A percentile compares a stretch with the other conserved stretches of the same genome.
phyloP scores from a whole-genome alignment of 2,113 vertebrate genomes.

The Oncorhynchus gorbuscha region DNA sequence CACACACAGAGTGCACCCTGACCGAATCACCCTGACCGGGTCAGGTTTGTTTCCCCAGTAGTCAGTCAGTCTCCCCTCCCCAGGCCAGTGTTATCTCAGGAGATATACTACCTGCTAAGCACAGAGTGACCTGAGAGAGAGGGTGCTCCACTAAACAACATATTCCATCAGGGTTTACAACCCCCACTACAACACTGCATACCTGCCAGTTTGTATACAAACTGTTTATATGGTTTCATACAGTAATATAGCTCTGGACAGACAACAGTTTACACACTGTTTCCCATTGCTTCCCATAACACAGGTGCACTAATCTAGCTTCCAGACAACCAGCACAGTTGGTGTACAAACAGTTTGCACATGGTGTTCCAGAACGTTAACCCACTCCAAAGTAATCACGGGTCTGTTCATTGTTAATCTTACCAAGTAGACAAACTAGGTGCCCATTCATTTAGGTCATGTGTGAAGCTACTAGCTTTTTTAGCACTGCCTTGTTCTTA shows the following conservation, averaged over 20 bases:
- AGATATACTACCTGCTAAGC: neutral
- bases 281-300: too few relatives aligned
- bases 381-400: too few relatives aligned
- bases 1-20: neutral
- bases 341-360: too few relatives aligned
- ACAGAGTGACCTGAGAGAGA: too few relatives aligned
- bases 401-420: too few relatives aligned
- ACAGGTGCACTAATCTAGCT: too few relatives aligned
- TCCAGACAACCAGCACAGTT: too few relatives aligned
- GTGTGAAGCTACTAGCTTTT: neutral
- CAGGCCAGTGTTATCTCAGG: neutral
- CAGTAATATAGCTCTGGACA: neutral
- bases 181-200: too few relatives aligned
- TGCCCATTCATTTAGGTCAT: neutral
- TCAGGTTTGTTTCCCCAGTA: neutral
- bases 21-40: neutral
- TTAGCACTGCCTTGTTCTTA: conserved; percentile 11
- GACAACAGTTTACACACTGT: neutral
- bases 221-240: too few relatives aligned
- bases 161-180: neutral
- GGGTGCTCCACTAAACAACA: neutral
- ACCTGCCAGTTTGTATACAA: neutral
- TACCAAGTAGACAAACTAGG: neutral
- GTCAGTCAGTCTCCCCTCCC: neutral
- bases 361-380: too few relatives aligned